These are phyloP conservation scores for Choristoneura fumiferana DNA, from an alignment of 1,140 invertebrate genomes.

Conservation along the genomic window DNA sequence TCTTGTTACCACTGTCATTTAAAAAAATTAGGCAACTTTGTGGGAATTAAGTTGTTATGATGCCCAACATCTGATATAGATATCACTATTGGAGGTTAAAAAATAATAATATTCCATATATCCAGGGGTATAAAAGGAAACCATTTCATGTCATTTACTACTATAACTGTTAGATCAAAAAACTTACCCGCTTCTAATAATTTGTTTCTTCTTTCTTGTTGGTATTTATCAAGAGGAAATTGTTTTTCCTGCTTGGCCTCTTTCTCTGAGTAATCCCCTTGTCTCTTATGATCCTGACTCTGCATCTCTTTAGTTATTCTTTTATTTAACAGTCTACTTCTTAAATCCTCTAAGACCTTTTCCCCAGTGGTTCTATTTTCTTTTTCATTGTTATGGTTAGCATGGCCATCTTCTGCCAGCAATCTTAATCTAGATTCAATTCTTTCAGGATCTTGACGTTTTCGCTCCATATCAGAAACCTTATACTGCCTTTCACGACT, in stretches of 20 bases:
- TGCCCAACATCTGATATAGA: no score
- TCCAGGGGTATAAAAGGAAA: no score
- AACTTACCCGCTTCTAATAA: slow-evolving; percentile 80
- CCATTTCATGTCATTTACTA: no score
- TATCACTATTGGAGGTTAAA: no score
- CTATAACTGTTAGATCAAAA: not conserved
- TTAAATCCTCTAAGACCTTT: slow-evolving; percentile 85
- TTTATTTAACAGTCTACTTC: slow-evolving; percentile 84
- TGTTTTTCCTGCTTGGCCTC: slow-evolving; percentile 54
- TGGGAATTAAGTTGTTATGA: no score
- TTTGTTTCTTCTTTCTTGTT: slow-evolving; percentile 82
- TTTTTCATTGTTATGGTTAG: slow-evolving; percentile 79
- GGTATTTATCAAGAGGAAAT: slow-evolving; percentile 74
- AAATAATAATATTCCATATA: no score
- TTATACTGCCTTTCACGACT: slow-evolving; percentile 73
- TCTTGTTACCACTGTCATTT: no score
- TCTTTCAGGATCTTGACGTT: slow-evolving; percentile 67
- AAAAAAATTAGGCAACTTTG: no score
- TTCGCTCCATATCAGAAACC: slow-evolving; percentile 72
- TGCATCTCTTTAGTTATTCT: slow-evolving; percentile 79
- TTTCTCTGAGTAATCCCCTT: slow-evolving; percentile 59
- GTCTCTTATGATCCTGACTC: slow-evolving; percentile 75
- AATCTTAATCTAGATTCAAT: slow-evolving; percentile 66
- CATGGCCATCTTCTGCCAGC: slow-evolving; percentile 68
- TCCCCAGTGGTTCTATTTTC: slow-evolving; percentile 79